Conservation (phyloP, 2,113 vertebrate species). For the Emydura subglobosa region DNA sequence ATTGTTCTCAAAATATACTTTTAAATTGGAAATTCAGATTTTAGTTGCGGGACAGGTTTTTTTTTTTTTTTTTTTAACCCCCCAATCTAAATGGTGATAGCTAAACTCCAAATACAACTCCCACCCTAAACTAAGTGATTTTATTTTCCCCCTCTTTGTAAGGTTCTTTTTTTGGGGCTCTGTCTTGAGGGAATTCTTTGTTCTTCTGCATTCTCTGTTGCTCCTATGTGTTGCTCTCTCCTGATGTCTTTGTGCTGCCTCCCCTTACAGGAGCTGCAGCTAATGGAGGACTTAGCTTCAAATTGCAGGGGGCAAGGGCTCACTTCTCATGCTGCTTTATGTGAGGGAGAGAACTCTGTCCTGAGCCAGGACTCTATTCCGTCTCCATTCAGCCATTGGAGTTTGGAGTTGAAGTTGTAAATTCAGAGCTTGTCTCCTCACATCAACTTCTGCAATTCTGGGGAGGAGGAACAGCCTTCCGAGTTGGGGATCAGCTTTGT, state of each 20-base stretch:
- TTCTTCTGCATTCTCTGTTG: background rate
- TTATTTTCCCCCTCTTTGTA: background rate
- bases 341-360: background rate
- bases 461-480: background rate
- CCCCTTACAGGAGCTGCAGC: background rate
- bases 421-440: background rate
- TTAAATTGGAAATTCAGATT: background rate
- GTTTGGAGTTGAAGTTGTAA: background rate
- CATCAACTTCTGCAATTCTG: background rate
- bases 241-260: background rate
- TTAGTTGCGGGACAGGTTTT: background rate
- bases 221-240: background rate
- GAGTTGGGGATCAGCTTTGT: background rate
- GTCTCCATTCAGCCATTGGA: background rate
- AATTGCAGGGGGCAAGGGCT: background rate
- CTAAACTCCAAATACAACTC: background rate
- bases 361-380: background rate
- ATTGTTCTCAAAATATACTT: background rate
- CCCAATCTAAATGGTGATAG: background rate
- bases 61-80: background rate
- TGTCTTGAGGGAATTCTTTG: background rate
- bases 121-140: background rate
- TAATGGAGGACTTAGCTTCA: background rate
- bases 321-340: background rate
- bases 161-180: background rate